Base-by-base conservation (phyloP, 2,888 invertebrate genomes). In the Ganaspis brasiliensis region DNA sequence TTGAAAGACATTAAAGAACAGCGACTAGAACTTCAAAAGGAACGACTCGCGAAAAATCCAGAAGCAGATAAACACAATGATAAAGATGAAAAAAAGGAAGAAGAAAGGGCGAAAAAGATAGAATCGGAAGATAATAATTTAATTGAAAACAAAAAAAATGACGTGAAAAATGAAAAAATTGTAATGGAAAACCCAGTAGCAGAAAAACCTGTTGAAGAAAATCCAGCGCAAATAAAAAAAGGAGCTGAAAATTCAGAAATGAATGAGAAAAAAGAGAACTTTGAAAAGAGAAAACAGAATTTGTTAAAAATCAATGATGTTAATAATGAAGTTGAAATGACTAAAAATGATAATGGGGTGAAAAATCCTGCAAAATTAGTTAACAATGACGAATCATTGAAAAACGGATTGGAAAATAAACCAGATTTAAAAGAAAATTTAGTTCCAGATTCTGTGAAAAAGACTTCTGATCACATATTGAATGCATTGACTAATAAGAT, bases 1-100 rank as follows among this genome's bases (percentile, higher is more conserved):
- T 88, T 95, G 61, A 92, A 94, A 79, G 93, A 95, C 87, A 91
- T 95, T 24, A 93, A 94, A 75, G 93, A 94, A 81, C 93, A 93
- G 5, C 93, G 93, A 76, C 89, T 93, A 79, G 93, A 93, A 82
- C 83, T 93, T 76, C 35, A 79, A 21, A 77, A 80, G 40, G 78
- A 81, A 63, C 57, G 77, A 12, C 35, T 79, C 52, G 75, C 81
- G 5, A 80, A 84, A 57, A 76, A 77, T 16, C 63, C 61, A 21
- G 74, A 77, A 5, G 56, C 73, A 63, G 9, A 61, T 85, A 75
- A 80, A 45, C 67, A 81, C 59, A 79, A 56, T 67, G 80, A 45
- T 31, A 16, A 61, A 55, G 9, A 14, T 21, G 55, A 70, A 24
- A 21, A 40, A 73, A 86, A 86, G 72, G 63, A 45, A 19, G 19